Percentiles rank a stretch among this genome's conserved stretches.
phyloP scores from a whole-genome alignment of 2,113 vertebrate species.

The Elaphurus davidianus region DNA sequence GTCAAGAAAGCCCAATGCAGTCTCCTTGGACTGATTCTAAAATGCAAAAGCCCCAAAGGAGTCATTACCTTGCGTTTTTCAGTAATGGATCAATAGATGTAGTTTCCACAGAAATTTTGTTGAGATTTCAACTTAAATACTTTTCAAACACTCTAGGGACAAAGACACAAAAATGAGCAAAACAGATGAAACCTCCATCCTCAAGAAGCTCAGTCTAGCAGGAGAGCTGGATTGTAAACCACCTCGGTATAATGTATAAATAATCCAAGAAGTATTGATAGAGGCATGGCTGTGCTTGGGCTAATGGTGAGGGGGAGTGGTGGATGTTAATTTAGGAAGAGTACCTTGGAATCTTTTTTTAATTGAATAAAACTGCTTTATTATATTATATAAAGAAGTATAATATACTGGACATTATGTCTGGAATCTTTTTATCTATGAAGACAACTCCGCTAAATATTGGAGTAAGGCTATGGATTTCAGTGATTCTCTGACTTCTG shows the following conservation, averaged over 20 bases:
- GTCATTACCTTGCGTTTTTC: neutral
- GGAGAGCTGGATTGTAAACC: neutral
- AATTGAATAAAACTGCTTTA: neutral
- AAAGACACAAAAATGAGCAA: constrained; percentile 8
- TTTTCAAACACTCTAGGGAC: neutral
- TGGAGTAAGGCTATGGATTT: neutral
- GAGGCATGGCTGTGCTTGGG: neutral
- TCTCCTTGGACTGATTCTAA: neutral
- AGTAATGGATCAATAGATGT: constrained; percentile 16
- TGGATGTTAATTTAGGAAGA: neutral
- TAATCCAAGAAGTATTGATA: neutral
- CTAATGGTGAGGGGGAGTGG: neutral
- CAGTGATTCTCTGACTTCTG: neutral
- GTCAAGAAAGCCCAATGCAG: neutral
- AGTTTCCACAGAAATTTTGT: neutral
- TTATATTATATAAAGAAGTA: neutral
- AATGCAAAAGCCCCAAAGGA: neutral
- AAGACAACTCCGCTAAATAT: neutral
- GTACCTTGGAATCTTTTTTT: neutral
- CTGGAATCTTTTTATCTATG: neutral
- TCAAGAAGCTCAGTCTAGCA: neutral
- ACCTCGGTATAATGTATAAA: neutral
- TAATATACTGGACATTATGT: neutral
- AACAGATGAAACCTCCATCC: neutral
- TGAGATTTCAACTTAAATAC: neutral